A percentile compares a stretch with the other conserved stretches of the same genome.
Evolutionary conservation across 2,113 vertebrate species (phyloP).

Genomic region (Eulacestoma nigropectus): DNA sequence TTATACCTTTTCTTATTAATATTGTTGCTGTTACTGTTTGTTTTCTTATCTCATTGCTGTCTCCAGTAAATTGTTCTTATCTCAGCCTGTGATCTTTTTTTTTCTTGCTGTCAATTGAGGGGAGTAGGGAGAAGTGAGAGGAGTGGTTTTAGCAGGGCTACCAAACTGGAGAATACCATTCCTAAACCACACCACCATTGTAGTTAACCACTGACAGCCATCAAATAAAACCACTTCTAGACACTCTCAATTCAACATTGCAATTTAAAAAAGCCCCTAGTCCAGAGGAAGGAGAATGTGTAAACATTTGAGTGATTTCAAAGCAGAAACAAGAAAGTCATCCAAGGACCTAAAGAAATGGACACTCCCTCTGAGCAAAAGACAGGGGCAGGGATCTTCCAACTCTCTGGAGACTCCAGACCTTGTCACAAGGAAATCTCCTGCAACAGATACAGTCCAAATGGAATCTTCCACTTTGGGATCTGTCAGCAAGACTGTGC

Average conservation of each 20-base stretch:
- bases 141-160: background rate
- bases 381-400: background rate
- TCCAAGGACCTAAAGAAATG: background rate
- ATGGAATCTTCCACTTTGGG: background rate
- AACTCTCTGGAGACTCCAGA: background rate
- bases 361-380: background rate
- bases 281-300: background rate
- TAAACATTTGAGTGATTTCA: background rate
- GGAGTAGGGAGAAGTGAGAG: background rate
- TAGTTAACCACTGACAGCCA: background rate
- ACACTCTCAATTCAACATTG: background rate
- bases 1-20: background rate
- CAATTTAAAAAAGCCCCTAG: background rate
- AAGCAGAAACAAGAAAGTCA: background rate
- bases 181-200: background rate
- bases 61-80: background rate
- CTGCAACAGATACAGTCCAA: background rate
- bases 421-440: background rate
- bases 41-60: background rate
- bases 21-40: background rate
- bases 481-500: background rate
- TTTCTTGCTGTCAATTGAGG: background rate
- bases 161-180: background rate
- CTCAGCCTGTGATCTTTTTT: background rate
- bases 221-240: background rate